Base-by-base conservation (phyloP, 2,888 invertebrate genomes). In the Exephanes ischioxanthus region DNA sequence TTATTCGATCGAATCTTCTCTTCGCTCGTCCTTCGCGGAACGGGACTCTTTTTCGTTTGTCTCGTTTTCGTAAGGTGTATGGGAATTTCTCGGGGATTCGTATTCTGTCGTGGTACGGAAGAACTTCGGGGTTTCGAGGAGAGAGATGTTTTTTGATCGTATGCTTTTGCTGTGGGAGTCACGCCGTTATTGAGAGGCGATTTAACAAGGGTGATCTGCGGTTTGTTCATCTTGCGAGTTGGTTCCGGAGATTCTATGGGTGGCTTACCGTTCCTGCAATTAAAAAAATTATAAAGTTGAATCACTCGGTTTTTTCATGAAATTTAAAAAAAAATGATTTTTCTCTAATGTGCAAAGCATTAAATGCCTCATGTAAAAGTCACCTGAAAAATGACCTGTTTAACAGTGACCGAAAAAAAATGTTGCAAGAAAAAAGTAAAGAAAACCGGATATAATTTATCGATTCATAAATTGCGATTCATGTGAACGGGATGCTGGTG, bases 181-280 rank as follows among this genome's bases (percentile, higher is more conserved):
- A 41, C 30, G 37, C 80, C 67, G 16, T 77, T 80, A 0, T 73
- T 86, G 22, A 33, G 37, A 6, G 67, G 68, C 19, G 77, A 37
- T 77, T 76, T 72, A 55, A 19, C 45, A 2, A 66, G 37, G n/a
- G 61, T 30, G 33, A 48, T 51, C 4, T 11, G 67, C 11, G 70
- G 80, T 7, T 83, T 77, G 26, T 73, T 86, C 55, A 33, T 83
- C 70, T 73, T 73, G 63, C 85, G 85, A 48, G 26, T 58, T 3
- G 80, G 68, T 68, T 83, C 83, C 37, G 85, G 83, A 55, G 85
- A 86, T 79, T 86, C 85, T 30, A 77, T 55, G 11, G 72, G 51
- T 9, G 72, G 45, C 75, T 80, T 80, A 19, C 80, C 80, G 33
- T 83, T 83, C 63, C 85, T 86, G 72, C 3, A 9, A 63, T 37